Conservation (phyloP, 2,888 invertebrate genomes). For the Lutraria lutraria region DNA sequence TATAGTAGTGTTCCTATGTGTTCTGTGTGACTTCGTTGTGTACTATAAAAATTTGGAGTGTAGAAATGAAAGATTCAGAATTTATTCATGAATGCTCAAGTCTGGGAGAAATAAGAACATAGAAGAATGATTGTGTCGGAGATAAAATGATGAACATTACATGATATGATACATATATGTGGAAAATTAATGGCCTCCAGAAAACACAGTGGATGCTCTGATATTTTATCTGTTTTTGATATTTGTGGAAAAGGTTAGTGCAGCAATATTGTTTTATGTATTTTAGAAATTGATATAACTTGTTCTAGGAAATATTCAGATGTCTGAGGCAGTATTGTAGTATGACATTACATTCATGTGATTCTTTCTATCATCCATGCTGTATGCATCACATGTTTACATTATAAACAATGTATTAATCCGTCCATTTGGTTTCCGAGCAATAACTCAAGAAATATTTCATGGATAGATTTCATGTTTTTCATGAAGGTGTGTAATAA, state of each 20-base stretch:
- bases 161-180: background rate
- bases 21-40: background rate
- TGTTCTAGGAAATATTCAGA: background rate
- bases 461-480: no score
- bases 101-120: background rate
- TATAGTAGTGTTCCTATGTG: background rate
- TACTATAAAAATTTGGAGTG: background rate
- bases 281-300: background rate
- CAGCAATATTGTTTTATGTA: background rate
- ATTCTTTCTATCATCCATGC: no score
- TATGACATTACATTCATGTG: no score
- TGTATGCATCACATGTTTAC: no score
- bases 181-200: conserved; percentile 8
- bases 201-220: background rate
- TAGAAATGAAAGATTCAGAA: background rate
- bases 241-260: background rate
- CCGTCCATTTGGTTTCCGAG: no score
- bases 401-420: no score
- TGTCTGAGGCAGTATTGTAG: background rate
- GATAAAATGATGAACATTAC: background rate
- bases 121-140: background rate
- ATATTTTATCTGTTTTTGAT: background rate
- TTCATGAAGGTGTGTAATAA: no score
- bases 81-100: background rate
- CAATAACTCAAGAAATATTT: no score